Evolutionary conservation across 2,888 invertebrate species (phyloP), one percentile per base, ranked within the genome.

Genomic region (Eupeodes latifasciatus): DNA sequence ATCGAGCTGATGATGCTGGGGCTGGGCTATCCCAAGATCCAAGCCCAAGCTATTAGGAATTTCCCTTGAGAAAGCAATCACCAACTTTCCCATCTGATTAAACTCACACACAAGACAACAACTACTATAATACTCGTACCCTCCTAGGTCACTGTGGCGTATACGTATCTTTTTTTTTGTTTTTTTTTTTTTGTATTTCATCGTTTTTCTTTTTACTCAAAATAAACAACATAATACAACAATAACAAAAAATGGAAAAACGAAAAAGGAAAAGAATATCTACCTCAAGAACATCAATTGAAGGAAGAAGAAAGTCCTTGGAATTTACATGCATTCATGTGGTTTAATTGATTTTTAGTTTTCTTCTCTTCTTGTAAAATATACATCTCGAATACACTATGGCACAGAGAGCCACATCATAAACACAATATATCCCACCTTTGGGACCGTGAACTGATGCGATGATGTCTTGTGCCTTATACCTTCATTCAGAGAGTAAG

Each of bases 291-390:
- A 72, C 69, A 76, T 72, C 83, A 84, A 83, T 80, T 83, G 71
- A 76, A 87, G 72, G 71, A 76, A 87, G 71, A 76, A 87, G 72
- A 53, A 72, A 80, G 66, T 80, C 86, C 86, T 87, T 87, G 75
- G 83, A 66, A 83, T 83, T 75, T 72, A 72, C 86, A 84, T 87
- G 69, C 75, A 86, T 78, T 86, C 84, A 74, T 81, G 84, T 57
- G 84, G 80, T 74, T 81, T 87, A 87, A 87, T 87, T 87, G 87
- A 84, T 87, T 84, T 87, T 74, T 77, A 77, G 77, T 62, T 78
- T 72, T 53, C 40, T 40, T 53, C 51, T 69, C 51, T 78, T 64
- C 53, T 72, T 62, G 67, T 49, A 19, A 69, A 40, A 57, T n/a
- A 16, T 49, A 34, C 27, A 27, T 27, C 27, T 40, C 40, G 40